Percentiles rank a stretch among this genome's conserved stretches.
These are phyloP conservation scores for Orthosia cruda DNA, from an alignment of 2,888 invertebrate genomes.

Conservation along the genomic window DNA sequence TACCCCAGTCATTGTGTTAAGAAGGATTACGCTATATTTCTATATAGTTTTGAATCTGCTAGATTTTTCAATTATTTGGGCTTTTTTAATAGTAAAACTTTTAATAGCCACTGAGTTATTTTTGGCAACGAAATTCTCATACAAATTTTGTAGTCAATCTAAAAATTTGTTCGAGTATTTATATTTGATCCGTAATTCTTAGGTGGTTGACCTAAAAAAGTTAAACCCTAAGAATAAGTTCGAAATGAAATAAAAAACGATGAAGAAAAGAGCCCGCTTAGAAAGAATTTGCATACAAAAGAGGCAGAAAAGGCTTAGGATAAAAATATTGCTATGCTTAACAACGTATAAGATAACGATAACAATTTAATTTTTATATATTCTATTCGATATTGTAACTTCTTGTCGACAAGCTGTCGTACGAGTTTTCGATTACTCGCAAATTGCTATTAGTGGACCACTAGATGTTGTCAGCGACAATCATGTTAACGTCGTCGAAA, in stretches of 20 bases:
- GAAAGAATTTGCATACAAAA: slow-evolving; percentile 5
- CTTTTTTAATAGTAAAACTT: slow-evolving; percentile 8
- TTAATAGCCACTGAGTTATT: slow-evolving; percentile 9
- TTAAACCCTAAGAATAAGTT: not conserved
- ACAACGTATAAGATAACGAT: not conserved
- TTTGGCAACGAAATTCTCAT: not conserved
- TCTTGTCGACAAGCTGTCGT: slow-evolving; percentile 19
- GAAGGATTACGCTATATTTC: slow-evolving; percentile 17
- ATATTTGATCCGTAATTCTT: not conserved
- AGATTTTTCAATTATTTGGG: slow-evolving; percentile 19
- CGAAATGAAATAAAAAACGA: not conserved
- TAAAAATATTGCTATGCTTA: slow-evolving; percentile 1
- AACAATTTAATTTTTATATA: not conserved
- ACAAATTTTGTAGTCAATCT: not conserved
- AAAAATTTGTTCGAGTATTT: slow-evolving; percentile 3
- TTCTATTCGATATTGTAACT: slow-evolving; percentile 9
- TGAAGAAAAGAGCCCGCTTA: slow-evolving; percentile 2
- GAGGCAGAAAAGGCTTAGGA: not conserved
- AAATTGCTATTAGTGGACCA: slow-evolving; percentile 57
- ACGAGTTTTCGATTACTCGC: slow-evolving; percentile 43
- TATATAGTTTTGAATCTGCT: slow-evolving; percentile 15
- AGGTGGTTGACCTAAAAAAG: slow-evolving; percentile 9
- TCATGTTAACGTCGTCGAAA: slow-evolving; percentile 52
- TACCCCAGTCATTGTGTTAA: slow-evolving; percentile 7
- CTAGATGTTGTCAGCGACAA: slow-evolving; percentile 46